Percentiles rank a stretch among this genome's conserved stretches.
phyloP scores from a whole-genome alignment of 2,888 invertebrate genomes.

The Pterostichus niger region DNA sequence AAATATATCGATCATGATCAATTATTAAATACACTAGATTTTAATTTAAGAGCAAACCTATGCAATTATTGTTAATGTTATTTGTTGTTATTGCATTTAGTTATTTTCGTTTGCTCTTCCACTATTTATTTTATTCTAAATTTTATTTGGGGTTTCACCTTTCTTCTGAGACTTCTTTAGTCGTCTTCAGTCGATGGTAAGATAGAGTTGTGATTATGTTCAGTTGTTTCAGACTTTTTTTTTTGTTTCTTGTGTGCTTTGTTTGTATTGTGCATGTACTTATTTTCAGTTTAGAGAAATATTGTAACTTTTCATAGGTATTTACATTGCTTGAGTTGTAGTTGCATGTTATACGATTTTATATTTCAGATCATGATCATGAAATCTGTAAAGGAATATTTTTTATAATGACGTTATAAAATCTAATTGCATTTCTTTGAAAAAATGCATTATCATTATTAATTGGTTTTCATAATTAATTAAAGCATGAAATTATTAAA shows the following conservation, averaged over 20 bases:
- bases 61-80: conserved; percentile 41
- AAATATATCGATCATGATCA: conserved; percentile 50
- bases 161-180: conserved; percentile 59
- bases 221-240: conserved; percentile 11
- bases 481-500: no score
- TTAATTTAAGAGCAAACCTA: conserved; percentile 57
- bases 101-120: conserved; percentile 62
- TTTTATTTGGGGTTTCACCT: conserved; percentile 52
- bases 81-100: conserved; percentile 56
- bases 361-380: conserved; percentile 35
- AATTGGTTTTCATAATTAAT: no score
- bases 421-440: background rate
- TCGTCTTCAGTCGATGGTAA: conserved; percentile 64
- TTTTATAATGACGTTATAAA: background rate
- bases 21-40: conserved; percentile 15
- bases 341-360: conserved; percentile 3
- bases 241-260: conserved; percentile 47
- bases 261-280: conserved; percentile 27
- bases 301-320: background rate
- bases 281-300: background rate
- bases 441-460: no score
- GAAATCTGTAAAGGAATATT: background rate
- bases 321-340: conserved; percentile 8
- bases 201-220: conserved; percentile 56
- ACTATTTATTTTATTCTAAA: conserved; percentile 45